A percentile compares a stretch with the other conserved stretches of the same genome.
These are phyloP conservation scores for Dione juno DNA, from an alignment of 2,888 invertebrate species.

Conservation along the genomic window DNA sequence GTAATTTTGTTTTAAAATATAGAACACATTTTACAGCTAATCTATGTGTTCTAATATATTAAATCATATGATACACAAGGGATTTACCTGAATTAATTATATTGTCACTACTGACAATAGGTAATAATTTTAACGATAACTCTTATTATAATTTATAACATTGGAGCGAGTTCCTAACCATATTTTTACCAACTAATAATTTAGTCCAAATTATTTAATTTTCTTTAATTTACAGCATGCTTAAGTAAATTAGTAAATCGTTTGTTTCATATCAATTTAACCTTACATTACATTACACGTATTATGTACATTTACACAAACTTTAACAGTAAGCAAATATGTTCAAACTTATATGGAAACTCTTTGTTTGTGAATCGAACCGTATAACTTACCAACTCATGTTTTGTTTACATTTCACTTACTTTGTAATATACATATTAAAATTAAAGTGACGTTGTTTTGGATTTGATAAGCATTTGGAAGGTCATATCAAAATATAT, in stretches of 20 bases:
- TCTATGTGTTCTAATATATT: background rate
- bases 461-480: background rate
- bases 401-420: slow-evolving; percentile 10
- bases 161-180: too few relatives aligned
- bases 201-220: too few relatives aligned
- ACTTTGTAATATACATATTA: background rate
- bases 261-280: background rate
- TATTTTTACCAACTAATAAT: too few relatives aligned
- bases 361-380: slow-evolving; percentile 13
- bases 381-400: slow-evolving; percentile 1
- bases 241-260: slow-evolving; percentile 4
- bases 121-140: too few relatives aligned
- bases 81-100: background rate
- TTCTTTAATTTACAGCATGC: too few relatives aligned
- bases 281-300: background rate
- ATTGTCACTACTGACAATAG: too few relatives aligned
- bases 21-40: background rate
- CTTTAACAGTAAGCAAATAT: slow-evolving; percentile 12
- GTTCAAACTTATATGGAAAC: background rate
- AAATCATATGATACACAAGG: background rate
- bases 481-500: background rate
- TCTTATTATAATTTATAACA: too few relatives aligned
- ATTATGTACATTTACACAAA: background rate
- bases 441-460: background rate
- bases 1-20: background rate